A percentile compares a stretch with the other conserved stretches of the same genome.
Evolutionary conservation across 2,797 vertebrate species (phyloP).

Genomic region (Lepidocolaptes lacrymiger): DNA sequence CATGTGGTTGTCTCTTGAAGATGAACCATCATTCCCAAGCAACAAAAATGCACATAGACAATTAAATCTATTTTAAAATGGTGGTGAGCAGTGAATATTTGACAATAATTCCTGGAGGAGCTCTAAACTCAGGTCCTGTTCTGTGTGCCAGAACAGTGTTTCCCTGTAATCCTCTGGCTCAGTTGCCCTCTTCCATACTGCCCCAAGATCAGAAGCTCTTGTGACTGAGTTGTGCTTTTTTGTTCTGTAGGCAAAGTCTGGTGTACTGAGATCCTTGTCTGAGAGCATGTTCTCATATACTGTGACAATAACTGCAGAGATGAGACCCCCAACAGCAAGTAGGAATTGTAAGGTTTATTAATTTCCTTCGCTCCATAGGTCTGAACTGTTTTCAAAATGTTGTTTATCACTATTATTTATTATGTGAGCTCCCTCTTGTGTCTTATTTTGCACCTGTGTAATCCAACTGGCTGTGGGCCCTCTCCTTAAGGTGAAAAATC

Average conservation of each 20-base stretch:
- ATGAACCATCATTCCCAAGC: background rate
- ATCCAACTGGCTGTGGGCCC: background rate
- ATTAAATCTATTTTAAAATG: background rate
- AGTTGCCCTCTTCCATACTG: background rate
- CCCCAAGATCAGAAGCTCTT: background rate
- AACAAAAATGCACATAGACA: background rate
- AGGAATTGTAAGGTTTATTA: background rate
- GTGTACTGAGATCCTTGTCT: background rate
- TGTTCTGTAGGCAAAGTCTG: background rate
- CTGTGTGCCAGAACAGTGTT: background rate
- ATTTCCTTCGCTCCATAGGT: background rate
- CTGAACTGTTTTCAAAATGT: background rate
- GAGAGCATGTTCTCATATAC: background rate
- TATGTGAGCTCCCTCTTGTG: slow-evolving; percentile 71
- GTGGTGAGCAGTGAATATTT: background rate
- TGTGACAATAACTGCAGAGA: background rate
- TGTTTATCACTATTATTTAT: slow-evolving; percentile 60
- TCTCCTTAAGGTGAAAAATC: background rate
- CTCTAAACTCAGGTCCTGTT: background rate
- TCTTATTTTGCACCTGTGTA: slow-evolving; percentile 53
- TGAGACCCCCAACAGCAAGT: background rate
- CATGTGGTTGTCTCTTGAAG: background rate
- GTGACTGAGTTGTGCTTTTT: background rate
- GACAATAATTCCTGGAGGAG: background rate
- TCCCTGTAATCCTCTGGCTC: background rate